Evolutionary conservation across 2,797 vertebrate species (phyloP), one percentile per base, ranked within the genome.

Genomic region (Rhynchotus rufescens): DNA sequence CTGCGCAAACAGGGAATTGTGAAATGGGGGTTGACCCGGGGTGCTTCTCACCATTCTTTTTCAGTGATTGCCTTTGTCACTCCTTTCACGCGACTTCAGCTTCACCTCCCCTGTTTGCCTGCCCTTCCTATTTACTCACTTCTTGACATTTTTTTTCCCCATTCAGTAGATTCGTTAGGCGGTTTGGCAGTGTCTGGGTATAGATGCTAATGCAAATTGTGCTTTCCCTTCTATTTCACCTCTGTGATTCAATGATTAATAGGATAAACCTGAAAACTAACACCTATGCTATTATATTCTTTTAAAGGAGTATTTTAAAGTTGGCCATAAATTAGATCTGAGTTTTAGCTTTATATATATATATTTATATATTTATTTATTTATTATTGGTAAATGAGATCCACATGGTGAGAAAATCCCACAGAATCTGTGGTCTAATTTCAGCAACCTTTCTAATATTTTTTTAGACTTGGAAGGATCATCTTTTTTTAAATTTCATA

Each of bases 31-130:
- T 85, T 93, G 89, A 83, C 30, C 47, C 52, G 21, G 86, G 90
- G 61, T 69, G 34, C 28, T 59, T 80, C 88, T 86, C 85, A 52
- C 34, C 19, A 1, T 82, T 77, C 61, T 51, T 90, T 78, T 83
- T 73, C 69, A 57, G 60, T 80, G 73, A 93, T 94, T 75, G 88
- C 36, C 26, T 86, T 80, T 96, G 94, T 93, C 89, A 80, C 25
- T 89, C 34, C 73, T 93, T 93, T 93, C 79, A 68, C 75, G 44
- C 73, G 79, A 81, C 51, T 92, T 96, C 52, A 90, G 89, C 74
- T 85, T 94, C 84, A 72, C 72, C 80, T 68, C 54, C 36, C 21
- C 92, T 87, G 80, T 86, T 89, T 90, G 79, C 45, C 40, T 94
- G 90, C 85, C 88, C 25, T 90, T 89, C 47, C 76, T 91, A 8